A percentile compares a stretch with the other conserved stretches of the same genome.
phyloP scores from a whole-genome alignment of 2,113 vertebrate genomes.

The Ramphastos sulfuratus region DNA sequence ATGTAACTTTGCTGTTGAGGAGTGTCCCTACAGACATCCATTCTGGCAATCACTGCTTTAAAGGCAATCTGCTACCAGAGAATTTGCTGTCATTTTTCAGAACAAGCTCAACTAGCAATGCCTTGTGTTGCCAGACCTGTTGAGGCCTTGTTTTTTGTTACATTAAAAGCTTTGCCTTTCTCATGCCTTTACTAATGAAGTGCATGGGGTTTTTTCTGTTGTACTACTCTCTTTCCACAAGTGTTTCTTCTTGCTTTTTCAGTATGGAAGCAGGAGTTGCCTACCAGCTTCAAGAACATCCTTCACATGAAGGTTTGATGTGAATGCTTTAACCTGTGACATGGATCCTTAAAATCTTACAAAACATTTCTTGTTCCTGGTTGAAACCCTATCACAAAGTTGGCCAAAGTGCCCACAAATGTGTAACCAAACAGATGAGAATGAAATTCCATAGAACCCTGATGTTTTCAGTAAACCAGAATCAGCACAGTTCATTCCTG shows the following conservation, averaged over 20 bases:
- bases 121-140: background rate
- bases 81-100: background rate
- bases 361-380: background rate
- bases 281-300: background rate
- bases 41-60: background rate
- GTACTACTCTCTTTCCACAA: background rate
- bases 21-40: background rate
- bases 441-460: background rate
- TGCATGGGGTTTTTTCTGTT: background rate
- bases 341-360: background rate
- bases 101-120: background rate
- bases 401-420: background rate
- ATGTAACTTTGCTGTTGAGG: rapidly evolving
- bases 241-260: background rate
- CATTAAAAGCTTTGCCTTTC: background rate
- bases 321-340: background rate
- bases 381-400: background rate
- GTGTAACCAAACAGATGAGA: background rate
- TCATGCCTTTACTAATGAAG: background rate
- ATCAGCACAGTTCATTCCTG: background rate
- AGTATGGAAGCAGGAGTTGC: background rate
- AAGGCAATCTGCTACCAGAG: background rate
- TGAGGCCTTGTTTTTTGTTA: background rate
- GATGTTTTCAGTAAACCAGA: background rate
- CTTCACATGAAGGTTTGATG: background rate